These are phyloP conservation scores for Pachycephus smyrnensis DNA, from an alignment of 2,888 invertebrate species.

Conservation along the genomic window DNA sequence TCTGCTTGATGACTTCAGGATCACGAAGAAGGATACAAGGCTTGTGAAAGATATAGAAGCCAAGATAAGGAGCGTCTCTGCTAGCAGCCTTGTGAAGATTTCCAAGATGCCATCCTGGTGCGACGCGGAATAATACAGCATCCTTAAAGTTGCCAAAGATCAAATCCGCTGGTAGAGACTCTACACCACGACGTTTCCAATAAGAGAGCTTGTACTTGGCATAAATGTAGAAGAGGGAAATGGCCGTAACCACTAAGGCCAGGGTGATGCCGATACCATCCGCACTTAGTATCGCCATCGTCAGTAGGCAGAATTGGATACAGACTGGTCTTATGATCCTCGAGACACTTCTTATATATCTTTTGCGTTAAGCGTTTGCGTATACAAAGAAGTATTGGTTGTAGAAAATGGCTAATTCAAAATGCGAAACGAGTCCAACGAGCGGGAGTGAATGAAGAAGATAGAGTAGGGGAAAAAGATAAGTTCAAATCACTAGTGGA, in stretches of 20 bases:
- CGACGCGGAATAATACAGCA: conserved; percentile 50
- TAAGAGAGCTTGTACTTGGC: conserved; percentile 51
- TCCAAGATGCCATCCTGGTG: conserved; percentile 55
- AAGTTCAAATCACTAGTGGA: not conserved
- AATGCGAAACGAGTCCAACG: not conserved
- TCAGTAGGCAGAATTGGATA: not conserved
- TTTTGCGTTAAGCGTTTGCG: not conserved
- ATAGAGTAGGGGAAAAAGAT: not conserved
- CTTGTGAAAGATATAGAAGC: conserved; percentile 68
- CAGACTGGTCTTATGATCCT: not conserved
- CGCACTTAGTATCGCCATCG: not conserved
- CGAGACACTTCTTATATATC: not conserved
- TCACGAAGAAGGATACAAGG: conserved; percentile 67
- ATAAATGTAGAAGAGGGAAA: conserved; percentile 32
- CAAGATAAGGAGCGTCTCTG: conserved; percentile 59
- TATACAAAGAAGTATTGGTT: not conserved
- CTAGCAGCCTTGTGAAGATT: conserved; percentile 43
- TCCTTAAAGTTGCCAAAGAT: conserved; percentile 58
- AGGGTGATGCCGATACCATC: conserved; percentile 21
- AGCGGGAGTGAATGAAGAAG: not conserved
- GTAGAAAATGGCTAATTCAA: not conserved
- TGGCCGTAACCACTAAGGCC: conserved; percentile 19
- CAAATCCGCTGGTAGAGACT: conserved; percentile 42
- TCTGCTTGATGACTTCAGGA: conserved; percentile 67
- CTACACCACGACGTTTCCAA: conserved; percentile 55